phyloP scores from a whole-genome alignment of 2,797 vertebrate genomes.

The Epinephelus coioides region DNA sequence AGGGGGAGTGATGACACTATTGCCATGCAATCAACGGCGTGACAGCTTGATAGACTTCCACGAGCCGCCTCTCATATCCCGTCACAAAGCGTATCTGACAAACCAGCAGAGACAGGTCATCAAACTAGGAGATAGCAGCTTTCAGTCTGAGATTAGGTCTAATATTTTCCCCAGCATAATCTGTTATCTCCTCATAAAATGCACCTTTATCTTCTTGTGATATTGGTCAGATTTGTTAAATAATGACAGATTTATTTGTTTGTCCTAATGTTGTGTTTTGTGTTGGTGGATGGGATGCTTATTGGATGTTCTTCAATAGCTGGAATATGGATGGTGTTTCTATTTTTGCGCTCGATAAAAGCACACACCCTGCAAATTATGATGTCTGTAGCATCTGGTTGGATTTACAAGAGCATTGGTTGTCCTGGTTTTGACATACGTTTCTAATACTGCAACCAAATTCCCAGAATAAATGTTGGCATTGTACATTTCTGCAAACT shows the following conservation, averaged over 20 bases:
- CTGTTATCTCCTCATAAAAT: constrained; percentile 2
- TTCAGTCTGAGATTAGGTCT: constrained; percentile 18
- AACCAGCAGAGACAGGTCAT: constrained; percentile 38
- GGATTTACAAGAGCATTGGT: constrained; percentile 26
- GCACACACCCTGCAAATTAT: not conserved
- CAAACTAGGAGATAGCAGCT: constrained; percentile 19
- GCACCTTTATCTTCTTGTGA: not conserved
- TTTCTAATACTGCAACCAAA: not conserved
- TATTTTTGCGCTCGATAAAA: constrained; percentile 10
- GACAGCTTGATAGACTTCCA: constrained; percentile 70
- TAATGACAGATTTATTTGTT: constrained; percentile 13
- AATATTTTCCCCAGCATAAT: constrained; percentile 22
- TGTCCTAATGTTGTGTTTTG: not conserved
- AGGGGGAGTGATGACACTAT: constrained; percentile 36
- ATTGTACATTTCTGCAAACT: too few species aligned
- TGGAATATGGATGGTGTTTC: not conserved
- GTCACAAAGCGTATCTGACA: constrained; percentile 54
- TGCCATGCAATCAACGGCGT: constrained; percentile 56
- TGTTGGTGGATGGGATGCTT: not conserved
- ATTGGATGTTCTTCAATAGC: constrained; percentile 9
- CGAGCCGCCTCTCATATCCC: constrained; percentile 49
- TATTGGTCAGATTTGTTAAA: not conserved
- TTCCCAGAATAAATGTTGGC: too few species aligned
- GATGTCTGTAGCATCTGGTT: not conserved
- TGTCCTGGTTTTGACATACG: constrained; percentile 25